Conservation (phyloP, 2,888 invertebrate species). For the Metalampra italica region DNA sequence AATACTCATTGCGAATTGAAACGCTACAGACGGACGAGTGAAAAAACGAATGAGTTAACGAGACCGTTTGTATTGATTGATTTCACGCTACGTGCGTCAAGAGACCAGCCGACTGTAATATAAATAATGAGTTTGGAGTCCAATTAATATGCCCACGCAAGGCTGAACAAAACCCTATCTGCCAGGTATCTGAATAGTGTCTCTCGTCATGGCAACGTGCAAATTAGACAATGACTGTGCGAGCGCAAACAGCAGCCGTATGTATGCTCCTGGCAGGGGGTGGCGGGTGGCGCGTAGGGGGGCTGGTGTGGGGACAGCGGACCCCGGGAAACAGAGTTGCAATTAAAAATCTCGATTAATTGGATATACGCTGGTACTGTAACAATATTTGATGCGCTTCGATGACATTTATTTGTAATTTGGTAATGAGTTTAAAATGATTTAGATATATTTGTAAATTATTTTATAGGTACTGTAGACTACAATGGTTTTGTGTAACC, state of each 20-base stretch:
- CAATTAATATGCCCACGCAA: too few species aligned
- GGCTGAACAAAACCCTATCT: neutral
- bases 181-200: conserved; percentile 20
- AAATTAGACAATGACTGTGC: conserved; percentile 39
- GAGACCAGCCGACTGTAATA: too few species aligned
- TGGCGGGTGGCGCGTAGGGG: conserved; percentile 16
- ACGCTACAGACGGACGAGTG: neutral
- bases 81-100: too few species aligned
- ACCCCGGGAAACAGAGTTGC: conserved; percentile 17
- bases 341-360: conserved; percentile 12
- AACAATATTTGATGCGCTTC: neutral
- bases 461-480: too few species aligned
- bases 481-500: too few species aligned
- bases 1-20: neutral
- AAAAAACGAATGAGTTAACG: too few species aligned
- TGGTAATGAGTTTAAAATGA: too few species aligned
- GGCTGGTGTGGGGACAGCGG: neutral
- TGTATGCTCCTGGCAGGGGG: neutral
- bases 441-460: too few species aligned
- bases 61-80: too few species aligned
- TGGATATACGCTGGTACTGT: neutral
- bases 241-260: conserved; percentile 29
- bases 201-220: conserved; percentile 49
- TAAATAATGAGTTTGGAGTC: too few species aligned
- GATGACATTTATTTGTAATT: neutral